Evolutionary conservation across 2,113 vertebrate species (phyloP), one percentile per base, ranked within the genome.

Genomic region (Cyanoliseus patagonus): DNA sequence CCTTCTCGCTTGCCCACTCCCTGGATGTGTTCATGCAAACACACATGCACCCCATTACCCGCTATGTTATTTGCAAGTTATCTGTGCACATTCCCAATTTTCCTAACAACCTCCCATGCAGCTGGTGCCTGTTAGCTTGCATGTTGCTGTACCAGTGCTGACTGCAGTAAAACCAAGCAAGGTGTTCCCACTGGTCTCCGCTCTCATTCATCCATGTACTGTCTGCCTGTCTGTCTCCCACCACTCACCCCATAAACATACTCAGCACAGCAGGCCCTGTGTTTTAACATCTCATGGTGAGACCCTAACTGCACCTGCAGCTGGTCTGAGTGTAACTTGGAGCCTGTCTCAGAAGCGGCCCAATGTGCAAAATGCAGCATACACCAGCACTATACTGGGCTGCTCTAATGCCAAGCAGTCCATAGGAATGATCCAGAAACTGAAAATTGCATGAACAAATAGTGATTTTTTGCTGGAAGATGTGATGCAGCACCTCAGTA

Each of bases 101-200:
- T 62, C 2, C 0, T n/a, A 49, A n/a, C 28, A 52, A 13, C 23
- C 33, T 76, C 18, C 37, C 1, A 1, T 66, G 57, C 37, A 44
- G 2, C 35, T 57, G 42, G 13, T 76, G 23, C 64, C 55, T 59
- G 33, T 46, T 92, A 44, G 49, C 28, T 41, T 46, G 33, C 3
- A 0, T 23, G 33, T 51, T 2, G 0, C 64, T 87, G 2, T 44
- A 57, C n/a, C 16, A 44, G 19, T 64, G 70, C 57, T 49, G 49
- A 57, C 42, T 55, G 86, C 55, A 70, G 35, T 28, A 70, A 64
- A 77, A 42, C 22, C 37, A 51, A 31, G 42, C 1, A 0, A 83
- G 64, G 9, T 70, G 49, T 51, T 70, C 55, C 55, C 13, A 6
- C 27, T 51, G 28, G 13, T 51, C 42, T 76, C 19, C 31, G 7